Base-by-base conservation (phyloP, 1,140 invertebrate genomes). In the Asobara japonica region DNA sequence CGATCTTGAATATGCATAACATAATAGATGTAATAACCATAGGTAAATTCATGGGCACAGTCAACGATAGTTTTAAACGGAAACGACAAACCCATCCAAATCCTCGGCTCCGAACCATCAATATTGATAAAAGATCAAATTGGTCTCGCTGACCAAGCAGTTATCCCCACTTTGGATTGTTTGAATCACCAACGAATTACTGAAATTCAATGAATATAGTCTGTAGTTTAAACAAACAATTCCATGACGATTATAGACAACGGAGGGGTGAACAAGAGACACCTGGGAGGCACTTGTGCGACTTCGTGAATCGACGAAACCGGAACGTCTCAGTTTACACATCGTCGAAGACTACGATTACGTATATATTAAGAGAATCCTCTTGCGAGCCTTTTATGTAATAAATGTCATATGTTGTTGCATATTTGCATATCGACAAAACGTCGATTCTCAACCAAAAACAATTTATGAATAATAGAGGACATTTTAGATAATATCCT, bases 301-400 rank as follows among this genome's bases (percentile, higher is more conserved):
- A 64, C 73, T 74, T 74, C 69, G 20, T 22, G 69, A 74, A 71
- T 74, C 73, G 56, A 71, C 64, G 68, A 67, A 74, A 61, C 62
- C 51, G 36, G 22, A 48, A 31, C 29, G 33, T 61, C 67, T 69
- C 56, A 69, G 51, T 61, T 69, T 69, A 61, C 67, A 25, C 51
- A 56, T 56, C 18, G 51, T 56, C 51, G 20, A 69, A 60, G 30
- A 41, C 27, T 48, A 67, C 36, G 8, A 69, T 69, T 61, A 69
- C 33, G 33, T 8, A 38, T 33, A 36, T 38, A 38, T 33, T 38
- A 36, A 6, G 31, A 65, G 41, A 45, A 45, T 45, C 41, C 41
- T 16, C 7, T 45, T 45, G n/a, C 41, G 18, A 11, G 41, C 2
- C 7, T 45, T 16, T 45, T 45, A 45, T 16, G 41, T 45, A 45